Evolutionary conservation across 2,797 vertebrate genomes (phyloP).

Genomic region (Iguana delicatissima): DNA sequence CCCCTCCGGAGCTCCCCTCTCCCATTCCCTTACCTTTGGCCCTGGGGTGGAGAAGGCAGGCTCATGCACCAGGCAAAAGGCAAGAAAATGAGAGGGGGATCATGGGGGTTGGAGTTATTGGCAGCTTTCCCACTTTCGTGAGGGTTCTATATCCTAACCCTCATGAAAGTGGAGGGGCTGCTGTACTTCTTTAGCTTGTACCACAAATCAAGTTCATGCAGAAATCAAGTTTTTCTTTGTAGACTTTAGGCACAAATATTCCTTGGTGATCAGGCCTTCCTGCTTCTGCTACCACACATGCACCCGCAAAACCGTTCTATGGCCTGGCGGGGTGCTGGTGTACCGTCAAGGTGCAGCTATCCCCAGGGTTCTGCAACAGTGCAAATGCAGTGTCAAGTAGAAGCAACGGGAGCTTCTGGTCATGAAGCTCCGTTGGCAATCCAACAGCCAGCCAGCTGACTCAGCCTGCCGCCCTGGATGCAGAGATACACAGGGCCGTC

Average conservation of each 20-base stretch:
- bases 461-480: not conserved
- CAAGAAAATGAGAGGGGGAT: too few relatives aligned
- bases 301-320: not conserved
- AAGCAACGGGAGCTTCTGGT: not conserved
- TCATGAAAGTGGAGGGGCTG: too few relatives aligned
- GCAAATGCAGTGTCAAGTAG: not conserved
- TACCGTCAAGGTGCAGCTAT: too few relatives aligned
- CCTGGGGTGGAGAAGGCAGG: too few relatives aligned
- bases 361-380: not conserved
- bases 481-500: not conserved
- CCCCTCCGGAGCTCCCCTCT: too few relatives aligned
- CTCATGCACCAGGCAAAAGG: too few relatives aligned
- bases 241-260: not conserved
- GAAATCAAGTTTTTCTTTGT: not conserved
- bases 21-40: too few relatives aligned
- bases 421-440: not conserved
- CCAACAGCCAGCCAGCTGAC: not conserved
- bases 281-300: not conserved
- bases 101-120: too few relatives aligned
- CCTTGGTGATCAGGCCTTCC: not conserved
- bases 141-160: too few relatives aligned
- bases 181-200: not conserved
- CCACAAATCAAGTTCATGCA: not conserved
- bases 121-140: too few relatives aligned
- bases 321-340: fast-evolving